These are phyloP conservation scores for Himantopus leucocephalus DNA, from an alignment of 2,113 vertebrate species.

Conservation along the genomic window DNA sequence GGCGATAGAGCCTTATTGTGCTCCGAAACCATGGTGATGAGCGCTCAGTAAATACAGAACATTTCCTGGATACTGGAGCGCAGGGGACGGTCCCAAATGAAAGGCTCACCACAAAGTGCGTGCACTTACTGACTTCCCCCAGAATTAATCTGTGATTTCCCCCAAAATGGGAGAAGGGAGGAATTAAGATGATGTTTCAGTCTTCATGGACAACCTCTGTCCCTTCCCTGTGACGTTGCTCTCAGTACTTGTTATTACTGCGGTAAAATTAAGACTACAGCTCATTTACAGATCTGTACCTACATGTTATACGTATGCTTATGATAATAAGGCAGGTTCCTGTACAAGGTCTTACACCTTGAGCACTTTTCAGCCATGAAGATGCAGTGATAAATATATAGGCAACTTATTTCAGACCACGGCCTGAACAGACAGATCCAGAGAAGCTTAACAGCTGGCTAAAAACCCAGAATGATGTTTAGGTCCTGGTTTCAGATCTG, in stretches of 20 bases:
- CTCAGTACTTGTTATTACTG: background rate
- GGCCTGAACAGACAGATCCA: too few species aligned
- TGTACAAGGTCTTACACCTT: background rate
- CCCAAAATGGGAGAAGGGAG: background rate
- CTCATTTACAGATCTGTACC: background rate
- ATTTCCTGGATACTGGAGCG: slow-evolving; percentile 20
- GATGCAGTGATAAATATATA: background rate
- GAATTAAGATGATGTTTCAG: background rate
- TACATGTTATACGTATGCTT: rapidly evolving
- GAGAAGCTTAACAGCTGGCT: background rate
- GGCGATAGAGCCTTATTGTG: slow-evolving; percentile 53
- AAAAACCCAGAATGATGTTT: background rate
- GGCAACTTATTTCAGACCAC: background rate
- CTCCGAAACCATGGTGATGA: slow-evolving; percentile 55
- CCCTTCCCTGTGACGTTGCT: background rate
- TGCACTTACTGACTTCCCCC: background rate
- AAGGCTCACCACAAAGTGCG: background rate
- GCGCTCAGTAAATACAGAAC: slow-evolving; percentile 18
- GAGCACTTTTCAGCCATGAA: background rate
- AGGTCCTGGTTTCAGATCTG: background rate
- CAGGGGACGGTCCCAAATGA: background rate
- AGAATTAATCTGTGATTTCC: background rate
- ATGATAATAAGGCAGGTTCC: too few species aligned
- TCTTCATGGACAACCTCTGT: background rate
- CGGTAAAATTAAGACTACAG: background rate